These are phyloP conservation scores for Drosophila kikkawai DNA, from an alignment of 1,140 invertebrate genomes.

Conservation along the genomic window DNA sequence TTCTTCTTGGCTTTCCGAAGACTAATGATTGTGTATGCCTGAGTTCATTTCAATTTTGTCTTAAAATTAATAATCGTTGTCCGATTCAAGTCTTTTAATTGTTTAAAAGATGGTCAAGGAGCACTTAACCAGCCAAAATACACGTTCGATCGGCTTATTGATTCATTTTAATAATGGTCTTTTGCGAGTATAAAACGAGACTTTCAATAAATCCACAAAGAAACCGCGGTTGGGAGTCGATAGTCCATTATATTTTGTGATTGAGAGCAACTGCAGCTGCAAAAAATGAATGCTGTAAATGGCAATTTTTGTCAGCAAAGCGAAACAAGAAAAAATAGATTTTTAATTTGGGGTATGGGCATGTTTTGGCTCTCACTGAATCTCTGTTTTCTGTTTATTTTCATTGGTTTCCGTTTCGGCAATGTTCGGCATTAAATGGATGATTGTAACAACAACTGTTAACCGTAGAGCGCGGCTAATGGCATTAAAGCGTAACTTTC, in stretches of 20 bases:
- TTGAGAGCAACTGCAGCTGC: conserved; percentile 25
- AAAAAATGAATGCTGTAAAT: conserved; percentile 28
- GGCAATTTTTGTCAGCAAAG: conserved; percentile 29
- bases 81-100: conserved; percentile 15
- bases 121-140: background rate
- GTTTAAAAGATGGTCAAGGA: conserved; percentile 12
- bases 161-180: conserved; percentile 20
- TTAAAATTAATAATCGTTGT: conserved; percentile 6
- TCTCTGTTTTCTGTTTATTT: conserved; percentile 59
- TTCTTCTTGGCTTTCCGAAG: conserved; percentile 1
- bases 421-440: conserved; percentile 56
- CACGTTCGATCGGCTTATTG: conserved; percentile 9
- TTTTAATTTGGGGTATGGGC: conserved; percentile 19
- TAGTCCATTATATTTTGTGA: conserved; percentile 4
- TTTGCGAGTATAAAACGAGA: conserved; percentile 7
- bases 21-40: conserved; percentile 23
- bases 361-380: conserved; percentile 27
- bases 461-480: conserved; percentile 73
- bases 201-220: conserved; percentile 13
- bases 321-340: conserved; percentile 17
- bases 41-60: conserved; percentile 7
- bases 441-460: conserved; percentile 76
- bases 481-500: conserved; percentile 69
- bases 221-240: conserved; percentile 10
- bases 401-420: conserved; percentile 58